phyloP scores from a whole-genome alignment of 2,113 vertebrate species.

The Corydoras sp. region DNA sequence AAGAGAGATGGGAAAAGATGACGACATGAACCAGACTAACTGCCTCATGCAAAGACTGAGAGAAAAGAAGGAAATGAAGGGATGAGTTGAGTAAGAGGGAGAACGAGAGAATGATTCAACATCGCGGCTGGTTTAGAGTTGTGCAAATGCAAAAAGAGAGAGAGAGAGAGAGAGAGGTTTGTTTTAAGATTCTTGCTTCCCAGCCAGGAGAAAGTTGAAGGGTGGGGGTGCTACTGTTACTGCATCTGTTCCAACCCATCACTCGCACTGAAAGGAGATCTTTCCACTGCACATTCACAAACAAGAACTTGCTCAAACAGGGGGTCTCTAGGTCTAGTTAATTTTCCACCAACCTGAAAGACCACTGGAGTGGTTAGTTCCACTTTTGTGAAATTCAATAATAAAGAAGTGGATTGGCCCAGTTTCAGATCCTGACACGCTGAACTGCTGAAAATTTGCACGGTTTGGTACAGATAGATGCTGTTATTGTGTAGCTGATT shows the following conservation, averaged over 20 bases:
- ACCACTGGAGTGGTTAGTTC: no score
- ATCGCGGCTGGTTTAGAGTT: conserved; percentile 34
- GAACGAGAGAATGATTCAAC: conserved; percentile 24
- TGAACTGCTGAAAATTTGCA: no score
- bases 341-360: no score
- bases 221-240: conserved; percentile 50
- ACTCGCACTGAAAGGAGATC: conserved; percentile 39
- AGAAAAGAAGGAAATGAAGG: neutral
- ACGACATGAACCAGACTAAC: neutral
- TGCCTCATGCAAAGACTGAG: neutral
- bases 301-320: no score
- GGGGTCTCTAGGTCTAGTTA: no score
- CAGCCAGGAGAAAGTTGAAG: conserved; percentile 33
- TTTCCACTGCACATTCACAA: no score
- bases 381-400: no score
- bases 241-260: conserved; percentile 61
- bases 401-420: no score
- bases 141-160: neutral
- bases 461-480: no score
- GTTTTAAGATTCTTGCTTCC: conserved; percentile 33
- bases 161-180: conserved; percentile 26
- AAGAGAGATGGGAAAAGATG: neutral
- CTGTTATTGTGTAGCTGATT: no score
- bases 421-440: no score
- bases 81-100: conserved; percentile 7